A percentile compares a stretch with the other conserved stretches of the same genome.
phyloP scores from a whole-genome alignment of 2,113 vertebrate species.

The Saccopteryx bilineata region DNA sequence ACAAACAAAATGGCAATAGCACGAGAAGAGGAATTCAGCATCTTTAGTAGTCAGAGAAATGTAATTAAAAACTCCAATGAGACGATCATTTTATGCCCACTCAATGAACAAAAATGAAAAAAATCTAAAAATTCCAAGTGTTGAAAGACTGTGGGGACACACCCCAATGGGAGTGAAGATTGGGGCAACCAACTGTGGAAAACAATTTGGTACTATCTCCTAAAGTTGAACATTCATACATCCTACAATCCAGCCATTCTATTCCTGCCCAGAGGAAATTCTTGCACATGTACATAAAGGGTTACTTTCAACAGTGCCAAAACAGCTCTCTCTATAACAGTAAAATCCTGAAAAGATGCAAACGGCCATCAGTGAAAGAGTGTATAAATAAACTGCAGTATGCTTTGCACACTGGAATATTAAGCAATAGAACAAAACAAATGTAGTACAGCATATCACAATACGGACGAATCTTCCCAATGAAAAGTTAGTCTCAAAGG shows the following conservation, averaged over 20 bases:
- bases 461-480: neutral
- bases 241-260: no score
- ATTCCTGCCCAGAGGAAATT: neutral
- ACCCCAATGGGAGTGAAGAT: neutral
- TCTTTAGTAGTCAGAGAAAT: neutral
- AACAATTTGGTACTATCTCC: neutral
- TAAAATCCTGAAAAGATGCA: neutral
- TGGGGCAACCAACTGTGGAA: neutral
- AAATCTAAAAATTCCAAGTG: neutral
- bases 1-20: neutral
- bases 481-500: neutral
- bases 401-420: neutral
- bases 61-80: neutral
- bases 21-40: neutral
- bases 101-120: neutral
- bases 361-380: neutral
- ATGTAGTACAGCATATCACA: neutral
- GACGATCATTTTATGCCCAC: neutral
- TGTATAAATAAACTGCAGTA: neutral
- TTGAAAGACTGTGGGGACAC: neutral
- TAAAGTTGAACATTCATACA: neutral
- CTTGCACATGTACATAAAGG: neutral
- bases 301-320: neutral
- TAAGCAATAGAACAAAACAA: neutral
- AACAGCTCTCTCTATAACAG: neutral